These are phyloP conservation scores for Holcopasites calliopsidis DNA, from an alignment of 1,140 invertebrate genomes.

Conservation along the genomic window DNA sequence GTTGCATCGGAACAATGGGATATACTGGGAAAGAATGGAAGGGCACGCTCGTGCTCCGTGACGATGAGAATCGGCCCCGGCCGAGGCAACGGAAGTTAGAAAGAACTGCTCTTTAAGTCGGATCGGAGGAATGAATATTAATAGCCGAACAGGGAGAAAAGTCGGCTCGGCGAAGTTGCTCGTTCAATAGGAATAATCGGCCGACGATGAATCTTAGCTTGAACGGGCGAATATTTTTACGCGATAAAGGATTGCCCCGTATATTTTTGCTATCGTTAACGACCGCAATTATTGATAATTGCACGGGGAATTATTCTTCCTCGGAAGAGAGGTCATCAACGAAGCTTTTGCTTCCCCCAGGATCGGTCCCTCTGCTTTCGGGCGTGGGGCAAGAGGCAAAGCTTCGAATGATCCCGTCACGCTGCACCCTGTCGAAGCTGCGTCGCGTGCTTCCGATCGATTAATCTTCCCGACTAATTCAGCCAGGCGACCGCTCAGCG, in stretches of 20 bases:
- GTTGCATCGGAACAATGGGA: too few species aligned
- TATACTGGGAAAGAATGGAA: too few species aligned
- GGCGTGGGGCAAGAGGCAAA: not conserved
- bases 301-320: too few species aligned
- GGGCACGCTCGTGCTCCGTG: too few species aligned
- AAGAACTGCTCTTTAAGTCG: conserved; percentile 26
- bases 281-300: too few species aligned
- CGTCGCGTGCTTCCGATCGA: conserved; percentile 42
- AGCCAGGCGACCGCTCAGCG: conserved; percentile 24
- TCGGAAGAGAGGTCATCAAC: not conserved
- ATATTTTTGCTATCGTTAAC: too few species aligned
- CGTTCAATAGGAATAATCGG: conserved; percentile 31
- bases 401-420: conserved; percentile 13
- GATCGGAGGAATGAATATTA: conserved; percentile 34
- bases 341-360: not conserved
- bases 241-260: too few species aligned
- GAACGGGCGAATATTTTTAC: not conserved
- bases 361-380: too few species aligned
- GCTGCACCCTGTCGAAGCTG: too few species aligned
- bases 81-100: not conserved
- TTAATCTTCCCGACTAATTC: conserved; percentile 48
- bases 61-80: not conserved
- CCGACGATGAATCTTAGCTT: not conserved
- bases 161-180: not conserved
- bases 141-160: not conserved